Percentiles rank a stretch among this genome's conserved stretches.
These are phyloP conservation scores for Achatina immaculata DNA, from an alignment of 1,140 invertebrate genomes.

Conservation along the genomic window DNA sequence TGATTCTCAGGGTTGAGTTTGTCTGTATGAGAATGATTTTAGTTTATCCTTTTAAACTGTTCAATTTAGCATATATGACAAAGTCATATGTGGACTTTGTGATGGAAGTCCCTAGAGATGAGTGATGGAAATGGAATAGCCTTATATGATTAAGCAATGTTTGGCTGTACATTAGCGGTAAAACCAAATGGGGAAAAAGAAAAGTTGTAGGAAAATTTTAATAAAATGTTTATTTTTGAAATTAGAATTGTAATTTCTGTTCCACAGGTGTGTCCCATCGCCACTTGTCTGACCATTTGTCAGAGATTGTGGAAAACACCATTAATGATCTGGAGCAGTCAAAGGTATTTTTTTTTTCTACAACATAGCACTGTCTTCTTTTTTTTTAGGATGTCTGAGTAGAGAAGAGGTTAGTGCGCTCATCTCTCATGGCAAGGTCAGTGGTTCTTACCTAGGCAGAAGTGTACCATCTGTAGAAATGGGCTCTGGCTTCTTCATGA, in stretches of 20 bases:
- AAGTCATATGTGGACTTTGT: not conserved
- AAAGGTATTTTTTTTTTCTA: conserved; percentile 74
- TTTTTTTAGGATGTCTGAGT: conserved; percentile 82
- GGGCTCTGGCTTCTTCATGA: too few relatives aligned
- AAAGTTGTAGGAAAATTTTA: too few relatives aligned
- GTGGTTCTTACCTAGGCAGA: too few relatives aligned
- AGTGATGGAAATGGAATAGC: too few relatives aligned
- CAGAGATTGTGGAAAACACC: conserved; percentile 97
- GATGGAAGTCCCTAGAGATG: too few relatives aligned
- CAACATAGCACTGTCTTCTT: not conserved
- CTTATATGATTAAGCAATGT: too few relatives aligned
- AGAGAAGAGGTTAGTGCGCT: conserved; percentile 99
- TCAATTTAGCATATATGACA: not conserved
- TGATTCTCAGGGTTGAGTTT: not conserved
- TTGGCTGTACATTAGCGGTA: too few relatives aligned
- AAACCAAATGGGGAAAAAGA: too few relatives aligned
- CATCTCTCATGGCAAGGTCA: too few relatives aligned
- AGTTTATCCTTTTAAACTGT: not conserved
- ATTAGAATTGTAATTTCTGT: too few relatives aligned
- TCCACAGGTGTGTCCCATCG: conserved; percentile 88
- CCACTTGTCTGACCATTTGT: conserved; percentile 97
- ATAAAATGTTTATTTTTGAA: too few relatives aligned
- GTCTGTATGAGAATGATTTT: not conserved
- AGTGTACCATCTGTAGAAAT: too few relatives aligned
- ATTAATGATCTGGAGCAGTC: conserved; percentile 95